phyloP scores from a whole-genome alignment of 2,888 invertebrate genomes.

The Petrophora chlorosata region DNA sequence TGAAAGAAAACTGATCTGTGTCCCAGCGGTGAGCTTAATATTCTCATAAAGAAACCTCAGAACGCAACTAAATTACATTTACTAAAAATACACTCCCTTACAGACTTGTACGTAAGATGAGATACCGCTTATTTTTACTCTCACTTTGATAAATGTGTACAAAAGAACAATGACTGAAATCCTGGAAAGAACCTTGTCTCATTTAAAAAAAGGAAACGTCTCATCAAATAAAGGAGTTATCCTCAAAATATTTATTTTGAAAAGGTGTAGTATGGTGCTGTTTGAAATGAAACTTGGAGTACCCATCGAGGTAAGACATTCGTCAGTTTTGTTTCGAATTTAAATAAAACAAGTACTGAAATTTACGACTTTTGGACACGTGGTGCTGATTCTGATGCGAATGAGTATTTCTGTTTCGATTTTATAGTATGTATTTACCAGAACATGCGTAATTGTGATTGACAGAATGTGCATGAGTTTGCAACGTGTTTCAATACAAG shows the following conservation, averaged over 20 bases:
- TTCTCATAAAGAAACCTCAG: conserved; percentile 6
- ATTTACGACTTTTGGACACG: conserved; percentile 34
- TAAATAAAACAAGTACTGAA: conserved; percentile 28
- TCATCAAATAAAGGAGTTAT: not conserved
- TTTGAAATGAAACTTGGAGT: conserved; percentile 7
- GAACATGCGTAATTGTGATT: not conserved
- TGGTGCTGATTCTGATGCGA: conserved; percentile 12
- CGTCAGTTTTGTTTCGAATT: conserved; percentile 30
- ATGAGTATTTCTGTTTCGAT: conserved; percentile 1
- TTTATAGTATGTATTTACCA: not conserved
- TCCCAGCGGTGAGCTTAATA: too few species aligned
- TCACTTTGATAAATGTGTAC: conserved; percentile 29
- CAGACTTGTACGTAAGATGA: conserved; percentile 9
- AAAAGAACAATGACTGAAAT: conserved; percentile 21
- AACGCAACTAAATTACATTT: conserved; percentile 19
- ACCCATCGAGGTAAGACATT: conserved; percentile 22
- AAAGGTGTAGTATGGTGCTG: not conserved
- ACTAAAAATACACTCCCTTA: conserved; percentile 16
- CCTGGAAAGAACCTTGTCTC: conserved; percentile 4
- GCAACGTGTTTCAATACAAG: too few species aligned
- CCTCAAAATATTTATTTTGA: not conserved
- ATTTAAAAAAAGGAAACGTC: not conserved
- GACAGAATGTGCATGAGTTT: too few species aligned
- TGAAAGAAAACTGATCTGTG: too few species aligned
- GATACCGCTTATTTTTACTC: conserved; percentile 16